Conservation (phyloP, 2,888 invertebrate species). For the Creontiades dilutus region DNA sequence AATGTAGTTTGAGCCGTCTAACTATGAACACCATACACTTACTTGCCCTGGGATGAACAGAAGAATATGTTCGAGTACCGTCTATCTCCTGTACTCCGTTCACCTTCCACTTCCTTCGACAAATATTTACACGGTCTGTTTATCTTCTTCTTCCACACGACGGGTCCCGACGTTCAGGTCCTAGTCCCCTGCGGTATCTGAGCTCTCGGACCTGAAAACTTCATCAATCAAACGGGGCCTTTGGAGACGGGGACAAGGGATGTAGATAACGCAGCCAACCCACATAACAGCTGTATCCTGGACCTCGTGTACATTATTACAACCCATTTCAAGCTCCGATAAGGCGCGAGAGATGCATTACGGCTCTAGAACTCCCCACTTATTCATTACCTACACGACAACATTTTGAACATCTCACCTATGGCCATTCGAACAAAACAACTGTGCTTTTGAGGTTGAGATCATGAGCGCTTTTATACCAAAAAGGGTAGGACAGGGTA, state of each 20-base stretch:
- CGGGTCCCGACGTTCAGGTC: background rate
- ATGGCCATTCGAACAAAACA: too few relatives aligned
- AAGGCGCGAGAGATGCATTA: background rate
- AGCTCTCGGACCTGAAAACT: background rate
- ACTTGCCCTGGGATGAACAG: too few relatives aligned
- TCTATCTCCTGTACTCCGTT: background rate
- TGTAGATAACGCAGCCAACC: background rate
- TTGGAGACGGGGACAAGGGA: background rate
- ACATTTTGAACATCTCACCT: too few relatives aligned
- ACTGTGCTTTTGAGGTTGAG: too few relatives aligned
- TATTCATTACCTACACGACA: too few relatives aligned
- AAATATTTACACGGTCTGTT: conserved; percentile 15
- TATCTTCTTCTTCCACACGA: conserved; percentile 2
- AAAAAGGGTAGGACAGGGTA: too few relatives aligned
- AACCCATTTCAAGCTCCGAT: conserved; percentile 5
- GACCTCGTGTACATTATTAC: background rate
- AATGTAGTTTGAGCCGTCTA: too few relatives aligned
- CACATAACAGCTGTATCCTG: conserved; percentile 21
- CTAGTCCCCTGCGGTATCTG: background rate
- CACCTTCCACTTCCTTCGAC: background rate
- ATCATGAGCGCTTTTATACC: too few relatives aligned
- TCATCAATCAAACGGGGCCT: conserved; percentile 1
- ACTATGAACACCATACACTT: too few relatives aligned
- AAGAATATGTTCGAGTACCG: background rate
- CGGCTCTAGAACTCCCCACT: background rate